Percentiles rank a stretch among this genome's conserved stretches.
Conservation (phyloP, 2,888 invertebrate genomes). For the Lomographa bimaculata region DNA sequence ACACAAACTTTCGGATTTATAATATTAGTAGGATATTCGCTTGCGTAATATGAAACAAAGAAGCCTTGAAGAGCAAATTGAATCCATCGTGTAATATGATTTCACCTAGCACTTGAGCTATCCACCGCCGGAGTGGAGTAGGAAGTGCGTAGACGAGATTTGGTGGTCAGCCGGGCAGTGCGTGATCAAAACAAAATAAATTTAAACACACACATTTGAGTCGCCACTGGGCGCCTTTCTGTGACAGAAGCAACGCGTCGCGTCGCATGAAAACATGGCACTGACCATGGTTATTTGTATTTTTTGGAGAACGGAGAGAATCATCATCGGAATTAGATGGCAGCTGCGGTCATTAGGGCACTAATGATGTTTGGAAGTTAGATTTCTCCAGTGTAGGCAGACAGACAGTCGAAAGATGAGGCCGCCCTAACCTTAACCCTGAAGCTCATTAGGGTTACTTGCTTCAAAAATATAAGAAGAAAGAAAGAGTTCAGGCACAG, state of each 20-base stretch:
- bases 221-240: conserved; percentile 41
- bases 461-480: too few species aligned
- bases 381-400: too few species aligned
- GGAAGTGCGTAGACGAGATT: conserved; percentile 51
- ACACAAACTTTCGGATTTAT: too few species aligned
- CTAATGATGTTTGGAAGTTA: too few species aligned
- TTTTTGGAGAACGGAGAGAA: conserved; percentile 12
- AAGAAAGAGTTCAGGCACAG: too few species aligned
- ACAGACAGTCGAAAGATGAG: too few species aligned
- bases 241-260: conserved; percentile 18
- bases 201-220: conserved; percentile 53
- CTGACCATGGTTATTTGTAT: conserved; percentile 28
- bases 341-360: conserved; percentile 4
- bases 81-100: conserved; percentile 20
- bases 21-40: too few species aligned
- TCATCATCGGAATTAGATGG: conserved; percentile 5
- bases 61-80: conserved; percentile 12
- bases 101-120: conserved; percentile 28
- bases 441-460: too few species aligned
- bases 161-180: conserved; percentile 46
- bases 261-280: conserved; percentile 24
- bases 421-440: too few species aligned
- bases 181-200: conserved; percentile 60
- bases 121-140: conserved; percentile 35
- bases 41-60: conserved; percentile 12